Evolutionary conservation across 2,113 vertebrate species (phyloP).

Genomic region (Archilochus colubris): DNA sequence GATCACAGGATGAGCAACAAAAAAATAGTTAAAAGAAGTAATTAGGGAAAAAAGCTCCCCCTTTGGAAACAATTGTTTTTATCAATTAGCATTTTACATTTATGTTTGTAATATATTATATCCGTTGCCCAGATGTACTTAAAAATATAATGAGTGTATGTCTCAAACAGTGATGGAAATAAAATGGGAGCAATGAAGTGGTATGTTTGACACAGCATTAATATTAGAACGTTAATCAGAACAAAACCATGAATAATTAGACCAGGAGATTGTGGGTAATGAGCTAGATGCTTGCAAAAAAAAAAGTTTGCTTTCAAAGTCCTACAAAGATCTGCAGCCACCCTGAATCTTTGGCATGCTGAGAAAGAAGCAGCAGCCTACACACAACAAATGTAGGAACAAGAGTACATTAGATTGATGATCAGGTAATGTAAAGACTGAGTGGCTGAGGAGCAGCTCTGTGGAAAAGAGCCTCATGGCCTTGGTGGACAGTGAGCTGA

Average conservation of each 20-base stretch:
- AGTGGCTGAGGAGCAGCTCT: background rate
- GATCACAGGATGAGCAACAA: conserved; percentile 34
- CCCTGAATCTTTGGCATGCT: background rate
- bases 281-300: background rate
- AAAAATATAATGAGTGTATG: conserved; percentile 33
- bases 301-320: background rate
- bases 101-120: background rate
- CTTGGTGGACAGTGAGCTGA: background rate
- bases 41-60: conserved; percentile 41
- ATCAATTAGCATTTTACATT: conserved; percentile 45
- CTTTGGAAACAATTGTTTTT: conserved; percentile 45
- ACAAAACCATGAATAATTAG: background rate
- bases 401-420: fast-evolving
- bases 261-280: background rate
- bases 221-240: background rate
- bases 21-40: conserved; percentile 35
- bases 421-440: background rate
- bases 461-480: background rate
- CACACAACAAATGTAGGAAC: fast-evolving
- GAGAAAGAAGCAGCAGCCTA: background rate
- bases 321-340: background rate
- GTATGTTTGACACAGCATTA: background rate
- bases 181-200: background rate
- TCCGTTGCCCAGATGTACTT: conserved; percentile 7
- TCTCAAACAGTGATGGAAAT: conserved; percentile 24